Percentiles rank a stretch among this genome's conserved stretches.
Evolutionary conservation across 2,888 invertebrate species (phyloP).

Genomic region (Aromia moschata): DNA sequence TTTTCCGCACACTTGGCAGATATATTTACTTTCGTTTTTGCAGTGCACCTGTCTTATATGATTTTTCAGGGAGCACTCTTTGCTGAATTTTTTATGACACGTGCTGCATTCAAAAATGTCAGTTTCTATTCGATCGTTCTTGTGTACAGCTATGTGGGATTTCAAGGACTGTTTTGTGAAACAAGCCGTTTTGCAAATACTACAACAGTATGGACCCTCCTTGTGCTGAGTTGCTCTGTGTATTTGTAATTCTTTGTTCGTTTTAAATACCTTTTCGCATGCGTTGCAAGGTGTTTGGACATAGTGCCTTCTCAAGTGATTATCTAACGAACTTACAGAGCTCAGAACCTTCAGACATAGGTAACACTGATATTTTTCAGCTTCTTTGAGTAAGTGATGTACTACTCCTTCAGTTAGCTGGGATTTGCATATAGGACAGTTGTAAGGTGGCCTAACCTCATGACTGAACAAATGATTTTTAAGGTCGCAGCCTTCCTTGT

Average conservation of each 20-base stretch:
- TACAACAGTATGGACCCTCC: constrained; percentile 30
- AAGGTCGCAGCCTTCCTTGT: constrained; percentile 15
- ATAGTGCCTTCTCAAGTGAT: constrained; percentile 51
- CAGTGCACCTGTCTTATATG: constrained; percentile 27
- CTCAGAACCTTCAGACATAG: constrained; percentile 49
- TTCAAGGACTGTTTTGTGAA: constrained; percentile 18
- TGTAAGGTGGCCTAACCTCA: constrained; percentile 6
- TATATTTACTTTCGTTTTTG: background rate
- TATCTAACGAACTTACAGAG: constrained; percentile 50
- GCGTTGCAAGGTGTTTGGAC: constrained; percentile 50
- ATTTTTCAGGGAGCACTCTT: constrained; percentile 27
- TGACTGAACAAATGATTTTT: constrained; percentile 27
- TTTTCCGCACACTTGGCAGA: constrained; percentile 7
- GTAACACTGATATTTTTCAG: constrained; percentile 37
- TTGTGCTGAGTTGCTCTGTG: constrained; percentile 34
- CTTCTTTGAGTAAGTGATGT: constrained; percentile 2
- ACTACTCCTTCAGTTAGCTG: constrained; percentile 46
- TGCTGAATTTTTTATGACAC: constrained; percentile 34
- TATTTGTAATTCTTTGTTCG: constrained; percentile 31
- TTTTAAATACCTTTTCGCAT: constrained; percentile 52
- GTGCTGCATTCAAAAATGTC: constrained; percentile 32
- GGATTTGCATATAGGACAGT: constrained; percentile 28
- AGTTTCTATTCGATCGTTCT: constrained; percentile 26
- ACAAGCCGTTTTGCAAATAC: constrained; percentile 30
- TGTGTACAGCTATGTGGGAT: constrained; percentile 18